These are phyloP conservation scores for Xenopus petersii DNA, from an alignment of 2,797 vertebrate species.

Conservation along the genomic window DNA sequence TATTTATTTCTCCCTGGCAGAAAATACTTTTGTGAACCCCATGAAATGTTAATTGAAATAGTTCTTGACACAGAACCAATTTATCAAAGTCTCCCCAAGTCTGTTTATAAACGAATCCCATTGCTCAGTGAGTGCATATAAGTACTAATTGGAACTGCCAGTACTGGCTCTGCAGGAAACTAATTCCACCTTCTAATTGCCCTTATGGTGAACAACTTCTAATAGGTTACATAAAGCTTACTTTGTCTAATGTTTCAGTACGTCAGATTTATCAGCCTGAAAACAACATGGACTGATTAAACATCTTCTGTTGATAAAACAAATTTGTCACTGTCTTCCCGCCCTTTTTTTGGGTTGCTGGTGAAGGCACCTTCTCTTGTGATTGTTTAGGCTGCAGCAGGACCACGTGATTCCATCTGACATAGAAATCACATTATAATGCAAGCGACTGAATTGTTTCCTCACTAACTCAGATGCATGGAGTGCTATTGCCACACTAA, in stretches of 20 bases:
- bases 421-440: slow-evolving; percentile 30
- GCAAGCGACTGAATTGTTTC: slow-evolving; percentile 23
- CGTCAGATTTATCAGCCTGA: slow-evolving; percentile 44
- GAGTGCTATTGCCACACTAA: slow-evolving; percentile 19
- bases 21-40: slow-evolving; percentile 29
- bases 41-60: slow-evolving; percentile 23
- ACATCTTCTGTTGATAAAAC: slow-evolving; percentile 28
- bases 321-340: slow-evolving; percentile 32
- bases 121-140: slow-evolving; percentile 47
- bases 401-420: slow-evolving; percentile 28
- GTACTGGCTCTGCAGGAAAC: slow-evolving; percentile 45
- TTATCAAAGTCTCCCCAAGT: slow-evolving; percentile 46
- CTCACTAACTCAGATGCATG: slow-evolving; percentile 18
- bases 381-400: slow-evolving; percentile 2
- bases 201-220: slow-evolving; percentile 40
- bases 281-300: slow-evolving; percentile 37
- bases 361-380: slow-evolving; percentile 22
- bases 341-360: neutral
- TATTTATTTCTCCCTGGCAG: neutral
- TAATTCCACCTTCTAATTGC: slow-evolving; percentile 49
- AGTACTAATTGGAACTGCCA: slow-evolving; percentile 48
- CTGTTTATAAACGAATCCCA: slow-evolving; percentile 47
- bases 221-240: slow-evolving; percentile 49
- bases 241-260: slow-evolving; percentile 44
- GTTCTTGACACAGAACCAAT: slow-evolving; percentile 37